Base-by-base conservation (phyloP, 1,140 invertebrate species). In the Heliconius congener region DNA sequence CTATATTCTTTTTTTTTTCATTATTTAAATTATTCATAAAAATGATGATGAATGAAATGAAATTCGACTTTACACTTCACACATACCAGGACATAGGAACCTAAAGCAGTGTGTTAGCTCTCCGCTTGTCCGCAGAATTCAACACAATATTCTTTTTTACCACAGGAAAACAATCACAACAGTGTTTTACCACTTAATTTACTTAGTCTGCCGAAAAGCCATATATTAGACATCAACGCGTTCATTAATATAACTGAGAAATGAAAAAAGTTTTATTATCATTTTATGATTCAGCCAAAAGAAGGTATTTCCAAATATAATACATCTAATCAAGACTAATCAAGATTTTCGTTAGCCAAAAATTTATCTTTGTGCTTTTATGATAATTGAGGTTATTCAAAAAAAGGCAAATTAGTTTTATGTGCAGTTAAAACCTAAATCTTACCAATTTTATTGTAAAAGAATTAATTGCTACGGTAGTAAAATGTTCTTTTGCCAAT, bases 181-280 rank as follows among this genome's bases (percentile, higher is more conserved):
- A 46, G 3, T 16, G 13, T 46, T 46, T 16, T 46, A 46, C 11
- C 42, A 16, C 42, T 37, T 37, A 37, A 37, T 37, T 37, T 19
- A n/a, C 5, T 11, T 13, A 27, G 8, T 50, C 23, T 8, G 8
- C 8, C 2, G 52, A 55, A 16, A 18, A 34, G 18, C 4, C 34
- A 60, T 78, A 73, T 50, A 57, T 73, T 73, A 78, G 76, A 78
- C 71, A 78, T 78, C 76, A 78, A 78, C 76, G 76, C 71, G 50
- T 1, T 39, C 19, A 23, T 23, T 23, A 23, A 57, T 23, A 23
- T 23, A 1, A 23, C 8, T 3, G n/a, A 2, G n/a, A 57, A 23
- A 23, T 3, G 18, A 19, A 23, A 57, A 57, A 19, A 57, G 19
- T 57, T 57, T 57, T 9, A 23, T 57, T 57, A n/a, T 57, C 8